A percentile compares a stretch with the other conserved stretches of the same genome.
Evolutionary conservation across 2,797 vertebrate genomes (phyloP).

Genomic region (Gymnodraco acuticeps): DNA sequence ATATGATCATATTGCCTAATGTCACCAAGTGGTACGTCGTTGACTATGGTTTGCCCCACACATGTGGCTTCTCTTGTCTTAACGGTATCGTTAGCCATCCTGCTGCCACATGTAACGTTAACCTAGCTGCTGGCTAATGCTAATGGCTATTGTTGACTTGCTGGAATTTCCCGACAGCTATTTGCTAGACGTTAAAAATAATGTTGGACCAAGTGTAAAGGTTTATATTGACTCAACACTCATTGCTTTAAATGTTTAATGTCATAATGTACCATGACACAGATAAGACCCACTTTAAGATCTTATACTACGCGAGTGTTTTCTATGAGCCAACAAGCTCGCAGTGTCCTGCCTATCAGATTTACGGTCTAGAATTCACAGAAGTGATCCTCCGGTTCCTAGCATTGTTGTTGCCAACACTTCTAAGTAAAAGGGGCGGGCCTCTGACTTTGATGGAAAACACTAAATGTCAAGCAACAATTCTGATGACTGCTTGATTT

Average conservation of each 20-base stretch:
- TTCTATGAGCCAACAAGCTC: constrained; percentile 17
- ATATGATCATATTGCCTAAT: fast-evolving
- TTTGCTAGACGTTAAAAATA: constrained; percentile 1
- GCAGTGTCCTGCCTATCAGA: constrained; percentile 53
- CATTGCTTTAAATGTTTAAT: not conserved
- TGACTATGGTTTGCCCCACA: fast-evolving
- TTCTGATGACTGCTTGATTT: constrained; percentile 14
- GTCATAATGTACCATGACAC: constrained; percentile 7
- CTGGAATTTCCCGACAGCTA: constrained; percentile 47
- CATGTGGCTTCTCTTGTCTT: constrained; percentile 7
- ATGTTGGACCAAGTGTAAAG: not conserved
- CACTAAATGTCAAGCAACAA: constrained; percentile 18
- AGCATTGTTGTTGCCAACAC: constrained; percentile 71
- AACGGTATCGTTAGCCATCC: constrained; percentile 41
- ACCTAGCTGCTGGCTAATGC: constrained; percentile 65
- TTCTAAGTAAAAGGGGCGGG: constrained; percentile 67
- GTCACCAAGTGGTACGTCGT: not conserved
- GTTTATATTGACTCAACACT: not conserved
- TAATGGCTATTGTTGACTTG: constrained; percentile 74
- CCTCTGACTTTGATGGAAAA: constrained; percentile 45
- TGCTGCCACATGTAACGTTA: constrained; percentile 76
- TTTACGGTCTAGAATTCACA: constrained; percentile 67
- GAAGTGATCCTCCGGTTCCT: constrained; percentile 67
- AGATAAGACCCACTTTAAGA: not conserved
- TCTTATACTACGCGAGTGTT: constrained; percentile 14